A percentile compares a stretch with the other conserved stretches of the same genome.
These are phyloP conservation scores for Donacobius atricapilla DNA, from an alignment of 2,113 vertebrate species.

Conservation along the genomic window DNA sequence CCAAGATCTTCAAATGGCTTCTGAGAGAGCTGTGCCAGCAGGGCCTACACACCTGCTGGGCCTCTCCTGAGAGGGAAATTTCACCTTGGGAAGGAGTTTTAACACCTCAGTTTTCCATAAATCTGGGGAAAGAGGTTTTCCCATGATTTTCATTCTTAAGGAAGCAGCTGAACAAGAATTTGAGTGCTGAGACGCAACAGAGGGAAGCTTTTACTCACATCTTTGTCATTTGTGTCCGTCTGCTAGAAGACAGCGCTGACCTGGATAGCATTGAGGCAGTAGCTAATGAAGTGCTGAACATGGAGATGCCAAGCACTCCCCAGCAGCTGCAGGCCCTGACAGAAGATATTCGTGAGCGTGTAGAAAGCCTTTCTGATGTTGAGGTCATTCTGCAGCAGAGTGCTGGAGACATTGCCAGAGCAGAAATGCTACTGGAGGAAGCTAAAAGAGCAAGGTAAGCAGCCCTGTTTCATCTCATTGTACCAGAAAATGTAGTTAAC, in stretches of 20 bases:
- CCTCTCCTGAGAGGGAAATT: background rate
- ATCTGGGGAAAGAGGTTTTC: background rate
- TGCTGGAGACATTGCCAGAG: conserved; percentile 84
- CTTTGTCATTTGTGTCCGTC: background rate
- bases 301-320: conserved; percentile 95
- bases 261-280: conserved; percentile 93
- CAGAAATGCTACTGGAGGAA: conserved; percentile 85
- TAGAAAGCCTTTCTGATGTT: conserved; percentile 89
- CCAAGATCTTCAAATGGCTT: background rate
- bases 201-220: background rate
- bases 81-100: background rate
- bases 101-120: background rate
- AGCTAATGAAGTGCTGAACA: conserved; percentile 90
- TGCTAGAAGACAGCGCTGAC: conserved; percentile 89
- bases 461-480: background rate
- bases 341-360: conserved; percentile 86
- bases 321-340: conserved; percentile 90
- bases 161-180: background rate
- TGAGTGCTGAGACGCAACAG: background rate
- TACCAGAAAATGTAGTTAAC: background rate
- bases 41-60: background rate
- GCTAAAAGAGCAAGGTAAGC: conserved; percentile 85
- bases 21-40: background rate
- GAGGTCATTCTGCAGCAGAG: conserved; percentile 91
- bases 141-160: background rate